Conservation (phyloP, 2,113 vertebrate genomes). For the Hemiscyllium ocellatum region DNA sequence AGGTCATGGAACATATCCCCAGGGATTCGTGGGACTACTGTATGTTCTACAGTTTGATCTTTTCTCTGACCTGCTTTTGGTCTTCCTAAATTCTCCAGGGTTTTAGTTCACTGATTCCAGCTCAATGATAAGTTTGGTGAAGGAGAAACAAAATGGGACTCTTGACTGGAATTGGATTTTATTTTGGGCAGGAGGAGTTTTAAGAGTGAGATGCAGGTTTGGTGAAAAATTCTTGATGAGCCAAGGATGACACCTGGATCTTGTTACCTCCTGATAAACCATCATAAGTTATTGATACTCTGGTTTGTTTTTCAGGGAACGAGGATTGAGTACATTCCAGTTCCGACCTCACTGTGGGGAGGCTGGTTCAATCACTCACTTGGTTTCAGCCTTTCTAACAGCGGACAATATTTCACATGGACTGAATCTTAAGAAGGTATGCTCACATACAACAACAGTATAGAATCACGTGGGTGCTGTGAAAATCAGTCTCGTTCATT, state of each 20-base stretch:
- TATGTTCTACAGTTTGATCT: background rate
- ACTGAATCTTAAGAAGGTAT: constrained; percentile 92
- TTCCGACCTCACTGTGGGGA: constrained; percentile 96
- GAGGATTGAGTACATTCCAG: constrained; percentile 85
- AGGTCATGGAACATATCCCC: too few relatives aligned
- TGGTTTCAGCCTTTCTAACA: constrained; percentile 90
- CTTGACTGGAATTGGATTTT: background rate
- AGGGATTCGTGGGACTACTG: too few relatives aligned
- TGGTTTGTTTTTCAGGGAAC: constrained; percentile 61
- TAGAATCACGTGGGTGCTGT: background rate
- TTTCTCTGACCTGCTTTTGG: background rate
- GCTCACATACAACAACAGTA: background rate
- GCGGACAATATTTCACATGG: constrained; percentile 97
- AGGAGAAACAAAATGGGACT: background rate
- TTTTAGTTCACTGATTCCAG: background rate
- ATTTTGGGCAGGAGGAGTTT: background rate
- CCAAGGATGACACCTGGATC: background rate
- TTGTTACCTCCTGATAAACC: background rate
- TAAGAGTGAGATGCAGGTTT: background rate
- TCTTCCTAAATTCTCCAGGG: background rate
- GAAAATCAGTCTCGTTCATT: background rate
- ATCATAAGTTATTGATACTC: background rate
- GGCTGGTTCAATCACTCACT: constrained; percentile 92
- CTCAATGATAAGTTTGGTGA: background rate
- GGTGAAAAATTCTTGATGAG: background rate